Percentiles rank a stretch among this genome's conserved stretches.
These are phyloP conservation scores for Ophioninae sp. DNA, from an alignment of 2,888 invertebrate genomes.

Conservation along the genomic window DNA sequence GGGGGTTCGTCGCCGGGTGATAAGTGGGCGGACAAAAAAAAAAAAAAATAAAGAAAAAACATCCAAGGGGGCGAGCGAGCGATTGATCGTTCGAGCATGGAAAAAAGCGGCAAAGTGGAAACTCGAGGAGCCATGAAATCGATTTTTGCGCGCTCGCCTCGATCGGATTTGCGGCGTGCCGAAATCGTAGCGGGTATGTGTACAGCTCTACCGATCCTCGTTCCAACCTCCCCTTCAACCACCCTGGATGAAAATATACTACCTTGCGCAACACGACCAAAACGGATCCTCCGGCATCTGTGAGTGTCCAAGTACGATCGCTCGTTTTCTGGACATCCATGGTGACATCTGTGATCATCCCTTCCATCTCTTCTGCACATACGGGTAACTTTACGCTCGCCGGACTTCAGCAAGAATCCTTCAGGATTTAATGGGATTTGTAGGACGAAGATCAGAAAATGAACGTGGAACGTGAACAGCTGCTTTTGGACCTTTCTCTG, in stretches of 20 bases:
- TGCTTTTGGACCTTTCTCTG: conserved; percentile 47
- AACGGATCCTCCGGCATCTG: not conserved
- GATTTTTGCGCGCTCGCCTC: conserved; percentile 68
- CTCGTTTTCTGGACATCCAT: conserved; percentile 43
- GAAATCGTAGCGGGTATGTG: conserved; percentile 9
- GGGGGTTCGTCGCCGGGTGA: too few relatives aligned
- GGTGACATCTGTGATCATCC: conserved; percentile 68
- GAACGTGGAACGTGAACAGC: conserved; percentile 55
- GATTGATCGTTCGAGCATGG: conserved; percentile 63
- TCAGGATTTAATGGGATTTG: conserved; percentile 69
- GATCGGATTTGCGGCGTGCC: conserved; percentile 67
- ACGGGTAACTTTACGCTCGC: conserved; percentile 31
- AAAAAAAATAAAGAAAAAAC: not conserved
- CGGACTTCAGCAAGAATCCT: conserved; percentile 64
- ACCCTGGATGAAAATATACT: not conserved
- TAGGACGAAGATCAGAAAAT: conserved; percentile 45
- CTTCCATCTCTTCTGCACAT: conserved; percentile 50
- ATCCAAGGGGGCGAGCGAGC: conserved; percentile 21
- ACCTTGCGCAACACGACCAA: not conserved
- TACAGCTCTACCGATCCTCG: conserved; percentile 16
- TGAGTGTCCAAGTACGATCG: not conserved
- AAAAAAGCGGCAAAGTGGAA: conserved; percentile 67
- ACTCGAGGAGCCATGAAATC: conserved; percentile 73
- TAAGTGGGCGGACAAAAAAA: too few relatives aligned
- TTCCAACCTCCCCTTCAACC: conserved; percentile 25